Evolutionary conservation across 2,797 vertebrate species (phyloP).

Genomic region (Dendrocincla tyrannina): DNA sequence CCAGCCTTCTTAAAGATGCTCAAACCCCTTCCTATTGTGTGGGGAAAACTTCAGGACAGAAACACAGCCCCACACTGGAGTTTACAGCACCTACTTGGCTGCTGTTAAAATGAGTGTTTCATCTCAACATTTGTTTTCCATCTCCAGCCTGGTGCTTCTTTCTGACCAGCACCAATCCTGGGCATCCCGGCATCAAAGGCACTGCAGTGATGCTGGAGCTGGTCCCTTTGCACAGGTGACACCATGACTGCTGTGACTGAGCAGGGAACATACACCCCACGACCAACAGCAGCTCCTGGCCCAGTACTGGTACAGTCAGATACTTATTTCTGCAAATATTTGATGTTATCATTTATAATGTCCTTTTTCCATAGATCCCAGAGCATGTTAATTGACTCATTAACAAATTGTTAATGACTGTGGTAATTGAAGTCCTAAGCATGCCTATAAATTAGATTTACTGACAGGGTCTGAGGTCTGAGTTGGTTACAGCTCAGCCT

Average conservation of each 20-base stretch:
- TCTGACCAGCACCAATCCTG: accelerated
- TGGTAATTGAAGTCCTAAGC: background rate
- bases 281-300: background rate
- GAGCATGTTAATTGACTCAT: background rate
- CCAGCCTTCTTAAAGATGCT: background rate
- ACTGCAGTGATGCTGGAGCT: accelerated
- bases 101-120: accelerated
- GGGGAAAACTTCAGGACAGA: background rate
- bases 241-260: accelerated
- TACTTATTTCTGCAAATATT: background rate
- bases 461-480: background rate
- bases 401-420: background rate
- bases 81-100: background rate
- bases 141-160: background rate
- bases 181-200: accelerated
- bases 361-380: background rate
- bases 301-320: accelerated
- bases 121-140: background rate
- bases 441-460: background rate
- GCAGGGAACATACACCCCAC: background rate
- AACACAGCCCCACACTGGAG: no score
- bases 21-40: background rate
- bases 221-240: background rate
- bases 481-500: background rate
- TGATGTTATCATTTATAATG: background rate